Conservation (phyloP, 2,113 vertebrate species). For the Ammodramus savannarum region DNA sequence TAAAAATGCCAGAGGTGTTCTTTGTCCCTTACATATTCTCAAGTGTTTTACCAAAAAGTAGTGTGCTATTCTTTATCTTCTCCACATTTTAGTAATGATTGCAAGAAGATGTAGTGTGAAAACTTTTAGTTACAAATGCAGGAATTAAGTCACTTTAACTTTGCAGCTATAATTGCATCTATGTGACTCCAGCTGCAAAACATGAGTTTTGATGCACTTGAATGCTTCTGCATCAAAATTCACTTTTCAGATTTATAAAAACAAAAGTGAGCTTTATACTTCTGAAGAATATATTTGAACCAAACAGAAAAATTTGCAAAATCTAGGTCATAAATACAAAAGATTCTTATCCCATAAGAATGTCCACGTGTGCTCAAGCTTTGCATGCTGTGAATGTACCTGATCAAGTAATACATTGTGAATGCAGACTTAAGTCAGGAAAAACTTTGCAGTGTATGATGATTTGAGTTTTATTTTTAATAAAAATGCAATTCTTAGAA, state of each 20-base stretch:
- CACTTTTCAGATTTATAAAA: background rate
- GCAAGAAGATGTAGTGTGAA: background rate
- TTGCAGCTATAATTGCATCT: background rate
- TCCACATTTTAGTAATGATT: background rate
- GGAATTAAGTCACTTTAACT: background rate
- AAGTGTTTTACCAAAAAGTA: background rate
- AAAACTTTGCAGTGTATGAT: background rate
- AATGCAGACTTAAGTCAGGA: background rate
- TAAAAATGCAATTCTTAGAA: background rate
- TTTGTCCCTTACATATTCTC: background rate
- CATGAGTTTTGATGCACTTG: background rate
- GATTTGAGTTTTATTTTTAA: background rate
- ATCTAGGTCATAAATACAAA: background rate
- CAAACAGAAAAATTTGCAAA: background rate
- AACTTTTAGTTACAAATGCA: background rate
- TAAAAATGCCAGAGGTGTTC: background rate
- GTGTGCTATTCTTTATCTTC: background rate
- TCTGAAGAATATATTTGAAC: background rate
- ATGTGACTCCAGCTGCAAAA: background rate
- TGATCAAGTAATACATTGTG: background rate
- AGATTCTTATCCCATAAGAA: background rate
- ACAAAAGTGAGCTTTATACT: background rate
- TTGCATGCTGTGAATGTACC: background rate
- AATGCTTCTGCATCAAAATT: background rate
- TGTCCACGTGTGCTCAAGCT: background rate